Base-by-base conservation (phyloP, 2,888 invertebrate species). In the Orchesellides sinensis region DNA sequence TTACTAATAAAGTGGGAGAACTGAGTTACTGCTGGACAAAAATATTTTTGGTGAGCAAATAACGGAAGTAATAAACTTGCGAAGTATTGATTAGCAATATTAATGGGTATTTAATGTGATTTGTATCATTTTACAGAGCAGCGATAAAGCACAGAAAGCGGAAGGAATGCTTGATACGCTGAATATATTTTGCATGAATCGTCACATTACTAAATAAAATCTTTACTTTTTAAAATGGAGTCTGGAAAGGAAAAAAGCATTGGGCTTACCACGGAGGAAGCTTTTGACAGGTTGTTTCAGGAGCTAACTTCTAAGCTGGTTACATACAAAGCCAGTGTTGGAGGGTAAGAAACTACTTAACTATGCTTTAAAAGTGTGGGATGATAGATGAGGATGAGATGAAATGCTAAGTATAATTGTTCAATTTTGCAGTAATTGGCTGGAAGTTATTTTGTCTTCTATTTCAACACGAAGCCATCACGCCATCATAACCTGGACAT, bases 401-500 rank as follows among this genome's bases (percentile, higher is more conserved):
- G n/a, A 21, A 52, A 4, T 27, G 19, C 8, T 35, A 19, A 1
- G 35, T 61, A 47, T 35, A 10, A 40, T 47, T 35, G 14, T 35
- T 63, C 12, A 69, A 49, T 27, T n/a, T 40, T 72, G 0, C 59
- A 88, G 88, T 17, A 88, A 85, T 52, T 88, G 88, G 88, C 74
- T 66, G 12, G 84, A 87, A 72, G 54, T 88, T 14, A 54, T 88
- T 8, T 47, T 74, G 47, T 84, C 85, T 54, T 87, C 88, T 17
- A 86, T 88, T 69, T 86, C 86, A 8, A 86, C 88, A 14, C 70
- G 80, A 72, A 93, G 93, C 89, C 91, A 91, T 88, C 92, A 93
- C 87, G 93, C 94, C 56, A 93, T 93, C 6, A 90, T 94, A 78
- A 93, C 93, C 84, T 94, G 94, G 93, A 92, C 93, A 59, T 93